Evolutionary conservation across 2,888 invertebrate species (phyloP).

Genomic region (Sphinx pinastri): DNA sequence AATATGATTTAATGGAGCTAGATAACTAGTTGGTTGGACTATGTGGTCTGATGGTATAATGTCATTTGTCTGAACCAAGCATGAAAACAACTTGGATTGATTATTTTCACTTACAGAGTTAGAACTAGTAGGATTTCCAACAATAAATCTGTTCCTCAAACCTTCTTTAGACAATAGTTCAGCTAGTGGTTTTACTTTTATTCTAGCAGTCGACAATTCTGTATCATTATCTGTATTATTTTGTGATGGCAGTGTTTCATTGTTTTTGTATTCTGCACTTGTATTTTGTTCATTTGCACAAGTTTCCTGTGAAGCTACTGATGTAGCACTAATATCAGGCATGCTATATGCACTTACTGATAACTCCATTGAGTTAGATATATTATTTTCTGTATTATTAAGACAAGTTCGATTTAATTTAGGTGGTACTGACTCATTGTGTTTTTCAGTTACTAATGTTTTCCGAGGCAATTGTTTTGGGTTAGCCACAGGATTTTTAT

Average conservation of each 20-base stretch:
- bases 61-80: neutral
- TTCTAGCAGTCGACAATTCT: slow-evolving; percentile 42
- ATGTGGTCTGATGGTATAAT: neutral
- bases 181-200: slow-evolving; percentile 72
- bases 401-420: neutral
- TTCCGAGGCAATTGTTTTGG: slow-evolving; percentile 73
- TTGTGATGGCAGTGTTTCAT: too few species aligned
- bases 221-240: neutral
- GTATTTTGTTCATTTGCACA: neutral
- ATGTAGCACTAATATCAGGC: slow-evolving; percentile 68
- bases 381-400: neutral
- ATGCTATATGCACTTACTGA: slow-evolving; percentile 38
- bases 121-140: slow-evolving; percentile 31
- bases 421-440: neutral
- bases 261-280: neutral
- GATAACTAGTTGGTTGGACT: neutral
- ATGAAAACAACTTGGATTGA: neutral
- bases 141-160: slow-evolving; percentile 41
- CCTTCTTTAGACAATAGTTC: slow-evolving; percentile 65
- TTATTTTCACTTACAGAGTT: neutral
- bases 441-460: slow-evolving; percentile 34
- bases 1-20: neutral
- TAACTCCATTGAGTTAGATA: neutral
- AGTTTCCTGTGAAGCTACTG: slow-evolving; percentile 48
- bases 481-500: slow-evolving; percentile 66